These are phyloP conservation scores for Muscicapa striata DNA, from an alignment of 2,797 vertebrate species.

Conservation along the genomic window DNA sequence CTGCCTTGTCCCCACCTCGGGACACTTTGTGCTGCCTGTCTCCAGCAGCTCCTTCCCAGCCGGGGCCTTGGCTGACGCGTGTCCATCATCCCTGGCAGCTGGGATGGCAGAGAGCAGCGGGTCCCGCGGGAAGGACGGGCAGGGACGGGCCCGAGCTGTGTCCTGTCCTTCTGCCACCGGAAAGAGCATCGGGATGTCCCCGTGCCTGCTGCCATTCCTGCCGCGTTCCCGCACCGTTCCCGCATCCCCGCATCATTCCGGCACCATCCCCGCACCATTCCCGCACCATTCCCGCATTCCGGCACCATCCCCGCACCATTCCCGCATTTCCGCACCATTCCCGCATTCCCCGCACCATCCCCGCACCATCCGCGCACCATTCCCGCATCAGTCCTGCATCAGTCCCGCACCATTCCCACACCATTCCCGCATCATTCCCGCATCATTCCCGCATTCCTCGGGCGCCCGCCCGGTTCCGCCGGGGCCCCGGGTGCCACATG, in stretches of 20 bases:
- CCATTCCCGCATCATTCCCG: background rate
- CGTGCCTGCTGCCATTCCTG: background rate
- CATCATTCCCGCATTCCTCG: background rate
- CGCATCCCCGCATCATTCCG: no score
- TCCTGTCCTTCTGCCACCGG: background rate
- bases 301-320: no score
- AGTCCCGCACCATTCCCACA: no score
- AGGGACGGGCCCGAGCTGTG: background rate
- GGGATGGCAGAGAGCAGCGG: fast-evolving
- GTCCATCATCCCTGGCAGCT: background rate
- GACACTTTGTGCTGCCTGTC: background rate
- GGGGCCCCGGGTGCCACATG: background rate
- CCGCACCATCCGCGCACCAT: no score
- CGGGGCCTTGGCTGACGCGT: background rate
- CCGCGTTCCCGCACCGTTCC: no score
- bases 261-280: no score
- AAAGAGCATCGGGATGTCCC: background rate
- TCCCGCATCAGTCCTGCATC: no score
- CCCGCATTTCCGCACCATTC: no score
- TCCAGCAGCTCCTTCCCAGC: fast-evolving
- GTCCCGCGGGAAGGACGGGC: background rate
- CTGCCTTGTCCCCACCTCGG: background rate
- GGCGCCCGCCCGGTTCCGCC: background rate
- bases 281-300: no score
- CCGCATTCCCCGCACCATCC: no score